A percentile compares a stretch with the other conserved stretches of the same genome.
Evolutionary conservation across 1,140 invertebrate species (phyloP).

Genomic region (Eufriesea mexicana): DNA sequence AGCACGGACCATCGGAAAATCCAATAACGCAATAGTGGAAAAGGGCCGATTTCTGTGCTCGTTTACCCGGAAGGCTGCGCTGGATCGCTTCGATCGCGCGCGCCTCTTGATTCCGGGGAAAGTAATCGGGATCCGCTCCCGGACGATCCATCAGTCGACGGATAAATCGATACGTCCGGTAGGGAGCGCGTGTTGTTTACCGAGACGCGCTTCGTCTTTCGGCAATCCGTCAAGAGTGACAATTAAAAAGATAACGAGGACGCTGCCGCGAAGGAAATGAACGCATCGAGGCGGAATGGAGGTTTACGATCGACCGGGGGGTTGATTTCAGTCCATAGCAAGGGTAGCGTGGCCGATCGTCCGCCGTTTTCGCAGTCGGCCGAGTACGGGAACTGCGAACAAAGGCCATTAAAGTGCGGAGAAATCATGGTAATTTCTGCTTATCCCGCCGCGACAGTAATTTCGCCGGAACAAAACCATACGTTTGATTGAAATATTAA

Average conservation of each 20-base stretch:
- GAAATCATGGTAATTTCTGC: constrained; percentile 34
- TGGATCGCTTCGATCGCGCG: not conserved
- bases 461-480: constrained; percentile 33
- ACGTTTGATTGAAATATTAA: constrained; percentile 55
- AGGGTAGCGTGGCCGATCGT: not conserved
- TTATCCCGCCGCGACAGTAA: constrained; percentile 27
- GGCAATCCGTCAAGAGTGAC: not conserved
- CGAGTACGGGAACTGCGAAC: constrained; percentile 18
- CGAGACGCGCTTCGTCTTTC: not conserved
- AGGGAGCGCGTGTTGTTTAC: not conserved
- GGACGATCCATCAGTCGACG: not conserved
- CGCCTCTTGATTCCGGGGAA: not conserved
- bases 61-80: not conserved
- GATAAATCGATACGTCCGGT: not conserved
- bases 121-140: not conserved
- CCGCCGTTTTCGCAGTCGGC: not conserved
- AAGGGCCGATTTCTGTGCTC: constrained; percentile 14
- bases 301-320: not conserved
- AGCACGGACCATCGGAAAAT: constrained; percentile 41
- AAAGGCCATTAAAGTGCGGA: constrained; percentile 22
- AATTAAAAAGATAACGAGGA: not conserved
- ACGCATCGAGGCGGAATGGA: too few species aligned
- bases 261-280: not conserved
- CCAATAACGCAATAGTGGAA: constrained; percentile 55
- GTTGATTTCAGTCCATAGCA: not conserved